phyloP scores from a whole-genome alignment of 1,140 invertebrate species.

The Dendroctonus valens region DNA sequence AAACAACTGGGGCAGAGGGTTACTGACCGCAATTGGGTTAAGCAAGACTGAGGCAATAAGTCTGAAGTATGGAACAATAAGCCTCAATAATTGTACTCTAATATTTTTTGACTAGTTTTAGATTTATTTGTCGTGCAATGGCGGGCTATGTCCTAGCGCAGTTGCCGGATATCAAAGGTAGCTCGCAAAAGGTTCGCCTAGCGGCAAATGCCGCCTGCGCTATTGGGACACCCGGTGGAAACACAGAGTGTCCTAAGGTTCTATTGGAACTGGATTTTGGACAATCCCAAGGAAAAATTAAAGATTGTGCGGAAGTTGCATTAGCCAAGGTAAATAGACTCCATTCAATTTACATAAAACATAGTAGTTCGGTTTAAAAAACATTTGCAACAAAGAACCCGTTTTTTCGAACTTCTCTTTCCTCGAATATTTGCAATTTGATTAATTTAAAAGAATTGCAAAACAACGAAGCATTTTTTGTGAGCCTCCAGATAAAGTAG shows the following conservation, averaged over 20 bases:
- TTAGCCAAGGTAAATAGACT: constrained; percentile 42
- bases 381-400: too few relatives aligned
- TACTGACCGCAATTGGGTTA: constrained; percentile 47
- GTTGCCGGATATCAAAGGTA: constrained; percentile 47
- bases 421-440: neutral
- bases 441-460: constrained; percentile 3
- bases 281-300: constrained; percentile 48
- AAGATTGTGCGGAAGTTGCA: constrained; percentile 45
- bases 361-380: too few relatives aligned
- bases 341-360: neutral
- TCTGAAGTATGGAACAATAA: constrained; percentile 38
- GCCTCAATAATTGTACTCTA: neutral
- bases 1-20: constrained; percentile 43
- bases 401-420: neutral
- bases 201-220: constrained; percentile 37
- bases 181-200: constrained; percentile 41
- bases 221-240: constrained; percentile 48
- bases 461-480: too few relatives aligned
- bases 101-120: constrained; percentile 33
- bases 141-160: constrained; percentile 47
- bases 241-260: constrained; percentile 42
- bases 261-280: constrained; percentile 40
- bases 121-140: constrained; percentile 40
- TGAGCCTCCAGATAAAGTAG: too few relatives aligned
- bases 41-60: constrained; percentile 39